These are phyloP conservation scores for Notamacropus eugenii DNA, from an alignment of 2,797 vertebrate species.

Conservation along the genomic window DNA sequence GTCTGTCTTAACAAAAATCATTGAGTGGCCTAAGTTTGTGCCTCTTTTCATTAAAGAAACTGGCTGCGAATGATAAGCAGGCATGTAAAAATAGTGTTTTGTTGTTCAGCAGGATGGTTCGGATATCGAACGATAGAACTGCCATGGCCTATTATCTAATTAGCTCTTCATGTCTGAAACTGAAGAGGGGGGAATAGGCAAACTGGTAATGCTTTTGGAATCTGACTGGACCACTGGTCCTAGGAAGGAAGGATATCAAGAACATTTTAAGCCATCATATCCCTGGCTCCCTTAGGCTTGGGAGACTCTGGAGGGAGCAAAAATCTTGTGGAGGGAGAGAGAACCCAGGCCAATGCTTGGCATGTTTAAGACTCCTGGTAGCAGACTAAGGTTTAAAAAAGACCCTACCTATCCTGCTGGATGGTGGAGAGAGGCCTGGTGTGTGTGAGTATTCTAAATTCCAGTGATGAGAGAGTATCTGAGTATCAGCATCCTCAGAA, in stretches of 20 bases:
- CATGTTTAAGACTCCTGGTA: not conserved
- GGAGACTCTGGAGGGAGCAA: not conserved
- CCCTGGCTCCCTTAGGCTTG: not conserved
- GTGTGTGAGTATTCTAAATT: not conserved
- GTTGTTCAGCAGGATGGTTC: not conserved
- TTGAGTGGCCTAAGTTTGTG: not conserved
- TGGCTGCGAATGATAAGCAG: not conserved
- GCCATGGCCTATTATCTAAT: not conserved
- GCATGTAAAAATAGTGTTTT: not conserved
- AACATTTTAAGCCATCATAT: not conserved
- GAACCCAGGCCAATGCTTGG: not conserved
- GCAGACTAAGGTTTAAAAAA: not conserved
- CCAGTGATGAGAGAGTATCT: not conserved
- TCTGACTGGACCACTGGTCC: not conserved
- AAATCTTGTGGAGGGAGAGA: not conserved
- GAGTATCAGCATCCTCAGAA: not conserved
- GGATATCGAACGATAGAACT: not conserved
- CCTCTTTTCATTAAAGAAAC: not conserved
- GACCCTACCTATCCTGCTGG: not conserved
- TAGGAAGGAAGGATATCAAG: not conserved
- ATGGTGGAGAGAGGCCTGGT: not conserved
- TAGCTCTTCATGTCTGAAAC: not conserved
- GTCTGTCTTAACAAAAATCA: not conserved
- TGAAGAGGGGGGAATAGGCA: not conserved
- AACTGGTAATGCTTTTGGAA: not conserved